A percentile compares a stretch with the other conserved stretches of the same genome.
Evolutionary conservation across 2,113 vertebrate species (phyloP).

Genomic region (Thymallus thymallus): DNA sequence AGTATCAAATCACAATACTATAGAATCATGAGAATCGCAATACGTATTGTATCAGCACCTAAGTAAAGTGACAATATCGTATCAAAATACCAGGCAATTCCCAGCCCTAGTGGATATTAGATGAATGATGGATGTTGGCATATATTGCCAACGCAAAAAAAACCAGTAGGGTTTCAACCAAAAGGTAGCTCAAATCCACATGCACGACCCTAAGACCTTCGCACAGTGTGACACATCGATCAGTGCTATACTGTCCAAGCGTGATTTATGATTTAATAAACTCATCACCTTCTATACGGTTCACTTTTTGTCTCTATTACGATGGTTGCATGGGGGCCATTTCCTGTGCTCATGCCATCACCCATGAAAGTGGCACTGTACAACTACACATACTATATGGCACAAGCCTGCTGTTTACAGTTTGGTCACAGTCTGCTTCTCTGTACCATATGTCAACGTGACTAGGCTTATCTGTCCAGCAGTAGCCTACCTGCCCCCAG

Average conservation of each 20-base stretch:
- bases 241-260: not conserved
- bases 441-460: slow-evolving; percentile 10
- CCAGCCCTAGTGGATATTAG: not conserved
- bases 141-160: not conserved
- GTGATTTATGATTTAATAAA: not conserved
- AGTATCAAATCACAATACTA: too few species aligned
- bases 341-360: slow-evolving; percentile 20
- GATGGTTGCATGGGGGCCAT: slow-evolving; percentile 13
- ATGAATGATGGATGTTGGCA: not conserved
- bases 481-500: slow-evolving; percentile 12
- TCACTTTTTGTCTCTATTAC: not conserved
- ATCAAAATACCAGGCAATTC: too few species aligned
- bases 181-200: not conserved
- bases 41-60: too few species aligned
- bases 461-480: slow-evolving; percentile 17
- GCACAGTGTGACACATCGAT: not conserved
- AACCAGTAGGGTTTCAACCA: not conserved
- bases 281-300: not conserved
- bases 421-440: slow-evolving; percentile 30
- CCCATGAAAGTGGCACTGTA: slow-evolving; percentile 22
- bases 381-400: not conserved
- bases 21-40: too few species aligned
- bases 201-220: not conserved
- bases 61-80: too few species aligned
- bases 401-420: too few species aligned